Base-by-base conservation (phyloP, 2,113 vertebrate genomes). In the Hemicordylus capensis region DNA sequence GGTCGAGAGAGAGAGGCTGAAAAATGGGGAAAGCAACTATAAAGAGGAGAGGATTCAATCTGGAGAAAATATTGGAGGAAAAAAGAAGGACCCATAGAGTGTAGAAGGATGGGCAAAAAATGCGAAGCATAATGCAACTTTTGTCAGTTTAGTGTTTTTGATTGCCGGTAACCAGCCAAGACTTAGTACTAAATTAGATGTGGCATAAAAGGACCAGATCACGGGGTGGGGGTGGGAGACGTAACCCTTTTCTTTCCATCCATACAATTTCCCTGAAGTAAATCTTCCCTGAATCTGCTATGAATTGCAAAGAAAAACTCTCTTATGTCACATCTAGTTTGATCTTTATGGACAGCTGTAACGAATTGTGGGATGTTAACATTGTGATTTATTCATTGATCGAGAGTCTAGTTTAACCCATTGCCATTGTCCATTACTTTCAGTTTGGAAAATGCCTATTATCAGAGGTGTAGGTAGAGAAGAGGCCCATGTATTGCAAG, bases 41-140 rank as follows among this genome's bases (percentile, higher is more conserved):
- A 22, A 80, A 85, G 69, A 70, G 46, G 15, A 34, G n/a, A 14
- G 44, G 82, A 15, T 61, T 46, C 2, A n/a, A 31, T 83, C 78
- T 1, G 56, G 46, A 26, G 42, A 81, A 48, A 77, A 48, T 37
- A 15, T 1, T 20, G 0, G 0, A 34, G 78, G 72, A 75, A 79
- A 59, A n/a, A 80, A 26, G 10, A 76, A 9, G 82, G 74, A 19
- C 81, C 74, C 69, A 59, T 11, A 48, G 31, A 54, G 22, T 42
- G 26, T 0, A 0, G n/a, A 39, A 0, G 0, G 83, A 66, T 85
- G 84, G 19, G 24, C 67, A 81, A 26, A n/a, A n/a, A n/a, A n/a
- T n/a, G n/a, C n/a, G 74, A 11, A 76, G 37, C 39, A 72, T 76
- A 86, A 59, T 34, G 9, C 82, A 66, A 3, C 3, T 8, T n/a